Base-by-base conservation (phyloP, 2,113 vertebrate genomes). In the Tetrao urogallus region DNA sequence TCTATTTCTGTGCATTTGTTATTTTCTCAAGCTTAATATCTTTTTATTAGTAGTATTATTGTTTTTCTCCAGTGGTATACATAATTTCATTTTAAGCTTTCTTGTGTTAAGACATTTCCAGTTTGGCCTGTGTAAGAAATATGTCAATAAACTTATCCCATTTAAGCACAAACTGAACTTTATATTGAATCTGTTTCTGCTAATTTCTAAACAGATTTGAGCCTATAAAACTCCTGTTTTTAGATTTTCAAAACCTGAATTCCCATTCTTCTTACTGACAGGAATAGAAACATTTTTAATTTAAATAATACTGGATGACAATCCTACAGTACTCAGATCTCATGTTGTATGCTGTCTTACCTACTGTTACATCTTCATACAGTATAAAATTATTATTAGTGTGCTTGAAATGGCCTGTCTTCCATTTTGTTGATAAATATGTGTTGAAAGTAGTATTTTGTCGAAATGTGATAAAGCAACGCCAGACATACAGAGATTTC, bases 1-100 rank as follows among this genome's bases (percentile, higher is more conserved):
- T 91, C 92, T 71, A 86, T 88, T 91, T 91, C 92, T 71, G 15
- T 86, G 47, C 43, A 4, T 67, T 28, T 74, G 73, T 88, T 27
- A 92, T 96, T 86, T 96, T 66, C 81, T 88, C 30, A 75, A n/a
- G 61, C 58, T 85, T 86, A 86, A 83, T 90, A 86, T 10, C 32
- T 86, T 92, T 74, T 36, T 86, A 27, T 54, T 54, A 48, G 22
- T 48, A 48, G 22, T 48, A 43, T 48, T 48, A 48, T 48, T 54
- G 17, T 28, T 54, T 54, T 54, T 54, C 13, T 54, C 13, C 25
- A 79, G 79, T 70, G 60, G 22, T 42, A 48, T 57, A 38, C 65
- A 42, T 63, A 66, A 63, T 89, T 95, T 63, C 45, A 48, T 89
- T 82, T 8, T 69, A 75, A 61, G 54, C 69, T 21, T 82, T 43